Conservation (phyloP, 2,113 vertebrate genomes). For the Chionis minor region DNA sequence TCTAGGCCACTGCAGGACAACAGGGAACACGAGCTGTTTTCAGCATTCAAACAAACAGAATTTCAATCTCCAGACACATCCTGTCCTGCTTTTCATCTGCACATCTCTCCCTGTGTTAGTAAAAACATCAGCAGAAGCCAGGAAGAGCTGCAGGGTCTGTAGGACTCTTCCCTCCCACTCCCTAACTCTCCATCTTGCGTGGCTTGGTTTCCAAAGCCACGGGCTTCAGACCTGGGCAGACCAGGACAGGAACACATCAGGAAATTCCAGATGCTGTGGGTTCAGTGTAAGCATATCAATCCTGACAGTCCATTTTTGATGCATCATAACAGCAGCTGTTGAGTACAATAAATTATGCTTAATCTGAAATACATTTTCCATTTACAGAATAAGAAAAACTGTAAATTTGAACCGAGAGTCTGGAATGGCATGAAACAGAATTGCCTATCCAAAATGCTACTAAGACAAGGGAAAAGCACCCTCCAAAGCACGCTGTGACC, state of each 20-base stretch:
- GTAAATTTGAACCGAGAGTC: background rate
- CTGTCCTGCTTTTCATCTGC: background rate
- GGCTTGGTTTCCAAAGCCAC: background rate
- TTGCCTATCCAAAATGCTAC: background rate
- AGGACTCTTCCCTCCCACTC: background rate
- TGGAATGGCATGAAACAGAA: background rate
- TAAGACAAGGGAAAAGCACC: background rate
- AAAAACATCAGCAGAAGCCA: background rate
- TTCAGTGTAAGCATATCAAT: slow-evolving; percentile 4
- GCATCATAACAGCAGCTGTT: background rate
- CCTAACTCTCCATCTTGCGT: background rate
- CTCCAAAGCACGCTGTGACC: slow-evolving; percentile 6
- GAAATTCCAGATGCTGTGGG: background rate
- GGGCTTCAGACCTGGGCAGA: background rate
- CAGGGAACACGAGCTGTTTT: background rate
- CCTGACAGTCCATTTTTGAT: background rate
- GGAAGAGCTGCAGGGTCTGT: background rate
- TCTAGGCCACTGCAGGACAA: background rate
- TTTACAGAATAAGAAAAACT: background rate
- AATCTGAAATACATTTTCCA: background rate
- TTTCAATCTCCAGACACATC: background rate
- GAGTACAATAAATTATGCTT: background rate
- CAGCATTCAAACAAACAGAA: background rate
- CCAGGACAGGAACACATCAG: background rate
- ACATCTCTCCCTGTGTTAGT: background rate